These are phyloP conservation scores for Panulirus ornatus DNA, from an alignment of 1,140 invertebrate genomes.

Conservation along the genomic window DNA sequence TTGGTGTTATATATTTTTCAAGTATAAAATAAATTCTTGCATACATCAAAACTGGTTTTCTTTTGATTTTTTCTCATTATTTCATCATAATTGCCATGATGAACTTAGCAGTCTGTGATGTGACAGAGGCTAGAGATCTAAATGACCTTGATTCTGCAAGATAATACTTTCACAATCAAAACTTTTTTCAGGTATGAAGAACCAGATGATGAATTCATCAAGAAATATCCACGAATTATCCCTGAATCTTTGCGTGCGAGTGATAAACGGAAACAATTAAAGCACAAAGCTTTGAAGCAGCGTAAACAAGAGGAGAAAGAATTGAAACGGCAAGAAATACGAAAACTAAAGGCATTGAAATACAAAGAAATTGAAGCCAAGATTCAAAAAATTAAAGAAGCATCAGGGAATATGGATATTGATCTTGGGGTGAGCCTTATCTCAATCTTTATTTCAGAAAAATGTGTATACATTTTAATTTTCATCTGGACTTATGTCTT, in stretches of 20 bases:
- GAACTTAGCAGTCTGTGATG: too few relatives aligned
- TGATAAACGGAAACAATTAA: conserved; percentile 87
- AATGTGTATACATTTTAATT: too few relatives aligned
- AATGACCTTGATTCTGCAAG: too few relatives aligned
- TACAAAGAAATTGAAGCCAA: conserved; percentile 94
- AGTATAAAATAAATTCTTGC: too few relatives aligned
- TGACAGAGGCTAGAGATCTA: too few relatives aligned
- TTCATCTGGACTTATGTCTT: too few relatives aligned
- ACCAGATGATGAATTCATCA: conserved; percentile 95
- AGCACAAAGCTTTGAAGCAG: conserved; percentile 80
- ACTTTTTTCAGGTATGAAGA: conserved; percentile 84
- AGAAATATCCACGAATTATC: conserved; percentile 93
- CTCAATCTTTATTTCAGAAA: too few relatives aligned
- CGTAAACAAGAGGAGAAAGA: conserved; percentile 89
- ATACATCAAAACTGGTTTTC: too few relatives aligned
- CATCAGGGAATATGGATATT: conserved; percentile 87
- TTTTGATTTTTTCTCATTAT: too few relatives aligned
- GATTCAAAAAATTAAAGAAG: conserved; percentile 90
- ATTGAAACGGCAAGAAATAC: conserved; percentile 90
- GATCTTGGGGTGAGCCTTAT: conserved; percentile 81
- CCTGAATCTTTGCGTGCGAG: conserved; percentile 89
- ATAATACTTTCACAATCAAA: too few relatives aligned
- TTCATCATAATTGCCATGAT: too few relatives aligned
- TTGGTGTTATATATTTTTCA: too few relatives aligned
- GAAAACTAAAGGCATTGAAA: conserved; percentile 91